phyloP scores from a whole-genome alignment of 2,113 vertebrate species.

The Nestor notabilis region DNA sequence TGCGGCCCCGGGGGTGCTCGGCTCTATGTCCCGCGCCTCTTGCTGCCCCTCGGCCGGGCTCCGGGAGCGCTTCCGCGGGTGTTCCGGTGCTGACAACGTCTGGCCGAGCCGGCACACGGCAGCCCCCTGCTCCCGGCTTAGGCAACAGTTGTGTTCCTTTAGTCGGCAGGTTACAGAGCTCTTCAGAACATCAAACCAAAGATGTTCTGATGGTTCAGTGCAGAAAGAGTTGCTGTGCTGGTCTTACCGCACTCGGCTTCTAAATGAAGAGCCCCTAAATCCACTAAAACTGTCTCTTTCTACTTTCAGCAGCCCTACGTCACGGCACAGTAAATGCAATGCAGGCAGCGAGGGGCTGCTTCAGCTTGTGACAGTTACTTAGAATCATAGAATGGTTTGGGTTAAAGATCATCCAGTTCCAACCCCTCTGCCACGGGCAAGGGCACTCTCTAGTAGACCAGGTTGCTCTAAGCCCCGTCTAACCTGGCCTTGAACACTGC shows the following conservation, averaged over 20 bases:
- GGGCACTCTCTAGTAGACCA: background rate
- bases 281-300: background rate
- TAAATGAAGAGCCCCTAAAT: background rate
- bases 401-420: background rate
- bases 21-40: background rate
- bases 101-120: rapidly evolving
- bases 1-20: background rate
- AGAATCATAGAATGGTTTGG: background rate
- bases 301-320: rapidly evolving
- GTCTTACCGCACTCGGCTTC: background rate
- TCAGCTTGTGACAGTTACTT: rapidly evolving
- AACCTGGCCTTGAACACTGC: background rate
- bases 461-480: background rate
- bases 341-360: background rate
- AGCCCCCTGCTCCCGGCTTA: no score
- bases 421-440: background rate
- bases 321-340: rapidly evolving
- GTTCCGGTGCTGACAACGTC: rapidly evolving
- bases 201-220: rapidly evolving
- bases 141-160: rapidly evolving
- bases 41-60: rapidly evolving
- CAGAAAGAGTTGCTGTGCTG: rapidly evolving
- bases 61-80: background rate
- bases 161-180: rapidly evolving
- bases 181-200: rapidly evolving